Percentiles rank a stretch among this genome's conserved stretches.
Conservation (phyloP, 2,888 invertebrate genomes). For the Panzeria rudis region DNA sequence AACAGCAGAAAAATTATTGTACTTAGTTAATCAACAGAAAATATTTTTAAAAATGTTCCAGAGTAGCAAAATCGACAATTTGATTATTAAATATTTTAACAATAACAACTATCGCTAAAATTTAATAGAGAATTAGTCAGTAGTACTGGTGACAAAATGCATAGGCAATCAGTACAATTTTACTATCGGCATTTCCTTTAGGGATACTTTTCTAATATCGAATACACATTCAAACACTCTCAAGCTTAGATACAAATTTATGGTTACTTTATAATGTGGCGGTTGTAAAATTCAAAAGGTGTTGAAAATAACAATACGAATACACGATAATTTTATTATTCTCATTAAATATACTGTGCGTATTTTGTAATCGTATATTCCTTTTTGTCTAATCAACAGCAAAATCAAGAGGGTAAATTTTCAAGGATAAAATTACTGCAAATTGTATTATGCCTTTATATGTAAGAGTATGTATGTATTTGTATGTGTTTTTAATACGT, state of each 20-base stretch:
- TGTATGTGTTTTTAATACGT: not conserved
- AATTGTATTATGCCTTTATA: not conserved
- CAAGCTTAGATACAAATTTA: not conserved
- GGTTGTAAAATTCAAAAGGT: slow-evolving; percentile 61
- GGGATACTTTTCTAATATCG: slow-evolving; percentile 39
- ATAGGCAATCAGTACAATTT: too few relatives aligned
- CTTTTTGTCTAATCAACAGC: not conserved
- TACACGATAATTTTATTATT: slow-evolving; percentile 63
- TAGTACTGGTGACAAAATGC: too few relatives aligned
- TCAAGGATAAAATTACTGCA: slow-evolving; percentile 35
- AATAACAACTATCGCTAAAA: too few relatives aligned
- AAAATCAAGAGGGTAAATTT: slow-evolving; percentile 14
- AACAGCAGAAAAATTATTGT: too few relatives aligned
- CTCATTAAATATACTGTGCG: slow-evolving; percentile 43
- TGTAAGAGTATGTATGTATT: not conserved
- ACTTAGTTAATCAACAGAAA: too few relatives aligned
- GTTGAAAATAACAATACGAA: slow-evolving; percentile 59
- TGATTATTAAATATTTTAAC: too few relatives aligned
- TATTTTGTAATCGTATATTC: slow-evolving; percentile 3
- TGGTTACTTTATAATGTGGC: slow-evolving; percentile 46
- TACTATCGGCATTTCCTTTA: slow-evolving; percentile 7
- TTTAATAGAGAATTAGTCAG: too few relatives aligned
- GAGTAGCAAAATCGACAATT: too few relatives aligned
- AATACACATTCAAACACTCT: not conserved
- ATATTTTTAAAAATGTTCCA: too few relatives aligned